These are phyloP conservation scores for Cosmia trapezina DNA, from an alignment of 2,888 invertebrate genomes.

Conservation along the genomic window DNA sequence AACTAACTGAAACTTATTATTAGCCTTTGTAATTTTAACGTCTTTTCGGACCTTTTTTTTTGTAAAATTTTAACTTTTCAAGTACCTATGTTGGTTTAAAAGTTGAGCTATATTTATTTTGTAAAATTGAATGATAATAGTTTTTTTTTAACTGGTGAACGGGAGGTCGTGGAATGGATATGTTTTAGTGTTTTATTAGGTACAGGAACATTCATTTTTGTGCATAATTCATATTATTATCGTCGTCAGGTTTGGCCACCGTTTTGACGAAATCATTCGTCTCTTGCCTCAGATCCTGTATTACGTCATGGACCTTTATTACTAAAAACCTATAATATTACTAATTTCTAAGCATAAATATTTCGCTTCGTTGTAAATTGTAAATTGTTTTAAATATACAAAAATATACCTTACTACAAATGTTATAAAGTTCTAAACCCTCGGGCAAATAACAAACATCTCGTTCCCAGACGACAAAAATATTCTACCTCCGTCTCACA, in stretches of 20 bases:
- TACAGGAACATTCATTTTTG: not conserved
- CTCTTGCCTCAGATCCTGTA: not conserved
- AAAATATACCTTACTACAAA: not conserved
- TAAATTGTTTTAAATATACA: not conserved
- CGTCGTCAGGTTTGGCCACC: not conserved
- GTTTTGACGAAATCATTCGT: not conserved
- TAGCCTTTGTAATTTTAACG: constrained; percentile 69
- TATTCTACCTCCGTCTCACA: constrained; percentile 21
- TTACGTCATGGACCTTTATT: not conserved
- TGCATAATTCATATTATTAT: not conserved
- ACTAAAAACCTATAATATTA: not conserved
- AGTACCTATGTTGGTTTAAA: constrained; percentile 34
- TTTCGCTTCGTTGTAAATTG: not conserved
- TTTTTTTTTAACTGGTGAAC: not conserved
- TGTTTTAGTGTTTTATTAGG: constrained; percentile 4
- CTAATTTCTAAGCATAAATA: not conserved
- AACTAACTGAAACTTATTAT: constrained; percentile 72
- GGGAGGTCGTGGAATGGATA: not conserved
- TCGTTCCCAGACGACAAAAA: constrained; percentile 10
- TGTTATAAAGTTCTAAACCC: not conserved
- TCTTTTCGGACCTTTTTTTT: constrained; percentile 40
- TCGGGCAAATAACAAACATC: not conserved
- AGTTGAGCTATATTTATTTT: constrained; percentile 25
- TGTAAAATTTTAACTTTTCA: constrained; percentile 35
- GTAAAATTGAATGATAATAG: constrained; percentile 15